Evolutionary conservation across 2,888 invertebrate genomes (phyloP).

Genomic region (Mythimna albipuncta): DNA sequence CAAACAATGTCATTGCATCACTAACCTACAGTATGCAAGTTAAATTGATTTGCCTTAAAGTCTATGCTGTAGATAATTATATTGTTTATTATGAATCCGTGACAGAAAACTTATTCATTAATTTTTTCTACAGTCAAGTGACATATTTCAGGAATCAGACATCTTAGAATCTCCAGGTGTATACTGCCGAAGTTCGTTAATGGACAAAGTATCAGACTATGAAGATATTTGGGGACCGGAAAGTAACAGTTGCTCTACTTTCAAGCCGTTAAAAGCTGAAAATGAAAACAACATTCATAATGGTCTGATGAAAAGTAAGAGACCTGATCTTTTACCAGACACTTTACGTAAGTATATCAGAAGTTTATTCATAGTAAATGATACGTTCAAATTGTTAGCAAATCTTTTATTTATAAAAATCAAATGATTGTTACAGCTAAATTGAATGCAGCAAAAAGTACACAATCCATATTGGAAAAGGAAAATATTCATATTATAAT

Average conservation of each 20-base stretch:
- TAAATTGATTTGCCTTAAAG: neutral
- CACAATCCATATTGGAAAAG: conserved; percentile 86
- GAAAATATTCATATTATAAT: conserved; percentile 83
- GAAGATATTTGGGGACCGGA: conserved; percentile 98
- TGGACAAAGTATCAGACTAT: conserved; percentile 98
- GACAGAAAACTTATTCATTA: neutral
- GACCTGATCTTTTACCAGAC: conserved; percentile 92
- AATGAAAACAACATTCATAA: conserved; percentile 85
- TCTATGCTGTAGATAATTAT: neutral
- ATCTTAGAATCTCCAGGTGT: conserved; percentile 95
- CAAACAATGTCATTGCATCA: conserved; percentile 11
- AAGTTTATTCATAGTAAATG: neutral
- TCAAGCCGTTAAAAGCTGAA: conserved; percentile 85
- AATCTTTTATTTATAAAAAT: too few species aligned
- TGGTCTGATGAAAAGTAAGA: conserved; percentile 89
- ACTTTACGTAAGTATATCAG: conserved; percentile 86
- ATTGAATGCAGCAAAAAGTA: conserved; percentile 85
- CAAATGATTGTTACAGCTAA: conserved; percentile 78
- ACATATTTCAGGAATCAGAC: conserved; percentile 92
- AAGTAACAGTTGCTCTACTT: conserved; percentile 86
- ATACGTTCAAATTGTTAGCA: too few species aligned
- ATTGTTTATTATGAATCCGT: neutral
- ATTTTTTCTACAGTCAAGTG: conserved; percentile 1
- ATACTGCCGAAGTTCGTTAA: conserved; percentile 96
- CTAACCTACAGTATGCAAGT: conserved; percentile 1